These are phyloP conservation scores for Platalea minor DNA, from an alignment of 2,797 vertebrate species.

Conservation along the genomic window DNA sequence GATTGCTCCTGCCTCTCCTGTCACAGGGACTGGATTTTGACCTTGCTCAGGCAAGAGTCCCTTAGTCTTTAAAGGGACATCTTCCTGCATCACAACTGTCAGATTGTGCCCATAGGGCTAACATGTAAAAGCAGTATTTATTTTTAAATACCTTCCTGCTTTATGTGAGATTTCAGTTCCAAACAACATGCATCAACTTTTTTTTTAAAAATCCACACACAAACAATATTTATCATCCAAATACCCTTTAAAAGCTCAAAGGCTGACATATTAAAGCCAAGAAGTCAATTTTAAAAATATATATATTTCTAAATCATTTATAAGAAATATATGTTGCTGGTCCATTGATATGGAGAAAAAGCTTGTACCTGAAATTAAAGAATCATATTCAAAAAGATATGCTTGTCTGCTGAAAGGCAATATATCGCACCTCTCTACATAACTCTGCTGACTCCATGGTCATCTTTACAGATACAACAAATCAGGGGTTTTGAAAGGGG, in stretches of 20 bases:
- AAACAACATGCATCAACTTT: background rate
- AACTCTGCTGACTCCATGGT: background rate
- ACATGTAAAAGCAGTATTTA: constrained; percentile 16
- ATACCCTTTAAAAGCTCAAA: constrained; percentile 28
- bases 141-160: constrained; percentile 27
- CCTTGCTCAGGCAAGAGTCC: background rate
- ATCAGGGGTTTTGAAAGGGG: background rate
- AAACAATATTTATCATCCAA: constrained; percentile 5
- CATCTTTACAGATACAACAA: background rate
- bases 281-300: background rate
- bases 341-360: background rate
- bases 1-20: background rate
- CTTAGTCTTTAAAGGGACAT: background rate
- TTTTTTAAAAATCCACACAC: background rate
- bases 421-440: background rate
- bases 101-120: constrained; percentile 10
- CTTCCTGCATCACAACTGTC: background rate
- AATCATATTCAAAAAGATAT: background rate
- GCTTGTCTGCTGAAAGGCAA: background rate
- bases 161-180: background rate
- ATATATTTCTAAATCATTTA: background rate
- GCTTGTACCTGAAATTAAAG: constrained; percentile 25
- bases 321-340: constrained; percentile 14
- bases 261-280: background rate
- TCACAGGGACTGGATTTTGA: background rate